Evolutionary conservation across 2,797 vertebrate genomes (phyloP).

Genomic region (Bryconaethiops microstoma): DNA sequence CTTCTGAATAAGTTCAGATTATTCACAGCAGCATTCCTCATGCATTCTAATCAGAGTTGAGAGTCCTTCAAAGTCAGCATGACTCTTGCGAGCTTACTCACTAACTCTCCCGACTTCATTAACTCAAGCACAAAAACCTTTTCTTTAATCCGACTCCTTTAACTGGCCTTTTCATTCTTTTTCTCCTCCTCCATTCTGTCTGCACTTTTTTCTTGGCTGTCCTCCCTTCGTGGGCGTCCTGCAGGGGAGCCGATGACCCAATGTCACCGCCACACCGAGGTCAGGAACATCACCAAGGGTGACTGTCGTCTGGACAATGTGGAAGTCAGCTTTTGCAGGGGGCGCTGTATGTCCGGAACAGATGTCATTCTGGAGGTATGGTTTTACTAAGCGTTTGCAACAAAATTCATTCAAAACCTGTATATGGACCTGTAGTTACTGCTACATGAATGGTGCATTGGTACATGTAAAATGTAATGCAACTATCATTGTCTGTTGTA

Average conservation of each 20-base stretch:
- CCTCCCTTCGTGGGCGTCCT: conserved; percentile 26
- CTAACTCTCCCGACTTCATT: conserved; percentile 32
- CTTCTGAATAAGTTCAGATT: not conserved
- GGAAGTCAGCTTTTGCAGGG: conserved; percentile 88
- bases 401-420: not conserved
- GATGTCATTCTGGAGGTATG: conserved; percentile 85
- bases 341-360: conserved; percentile 85
- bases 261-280: conserved; percentile 80
- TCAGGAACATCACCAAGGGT: conserved; percentile 88
- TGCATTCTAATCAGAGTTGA: conserved; percentile 9
- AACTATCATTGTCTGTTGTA: too few species aligned
- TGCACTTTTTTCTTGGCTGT: conserved; percentile 16
- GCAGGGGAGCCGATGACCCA: conserved; percentile 73
- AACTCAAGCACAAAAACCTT: conserved; percentile 39
- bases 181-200: not conserved
- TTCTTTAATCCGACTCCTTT: conserved; percentile 27
- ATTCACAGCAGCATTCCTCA: conserved; percentile 2
- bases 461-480: too few species aligned
- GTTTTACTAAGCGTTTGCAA: not conserved
- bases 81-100: conserved; percentile 28
- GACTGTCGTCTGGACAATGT: conserved; percentile 83
- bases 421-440: not conserved
- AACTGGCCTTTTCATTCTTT: not conserved
- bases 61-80: conserved; percentile 59
- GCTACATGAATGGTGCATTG: too few species aligned